These are phyloP conservation scores for Drosophila kurseongensis DNA, from an alignment of 1,140 invertebrate genomes.

Conservation along the genomic window DNA sequence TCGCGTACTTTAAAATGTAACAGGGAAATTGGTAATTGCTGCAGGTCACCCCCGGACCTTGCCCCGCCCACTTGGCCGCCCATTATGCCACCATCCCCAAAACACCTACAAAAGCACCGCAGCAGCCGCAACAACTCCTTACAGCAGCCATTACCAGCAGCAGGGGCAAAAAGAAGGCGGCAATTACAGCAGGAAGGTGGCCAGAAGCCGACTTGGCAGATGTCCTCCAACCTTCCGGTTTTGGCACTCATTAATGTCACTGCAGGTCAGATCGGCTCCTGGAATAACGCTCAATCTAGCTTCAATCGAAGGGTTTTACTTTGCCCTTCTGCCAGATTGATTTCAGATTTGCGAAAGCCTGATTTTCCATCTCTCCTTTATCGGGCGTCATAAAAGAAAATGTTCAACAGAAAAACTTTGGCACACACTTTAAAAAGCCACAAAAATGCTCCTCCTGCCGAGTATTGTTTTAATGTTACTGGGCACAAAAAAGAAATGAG, in stretches of 20 bases:
- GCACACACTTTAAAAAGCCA: slow-evolving; percentile 39
- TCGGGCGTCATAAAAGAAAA: slow-evolving; percentile 45
- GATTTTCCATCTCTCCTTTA: slow-evolving; percentile 20
- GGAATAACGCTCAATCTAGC: slow-evolving; percentile 42
- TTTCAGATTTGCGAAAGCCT: slow-evolving; percentile 42
- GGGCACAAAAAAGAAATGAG: slow-evolving; percentile 3
- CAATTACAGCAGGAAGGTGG: slow-evolving; percentile 49
- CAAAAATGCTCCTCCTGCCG: slow-evolving; percentile 26
- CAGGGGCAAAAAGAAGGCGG: slow-evolving; percentile 13
- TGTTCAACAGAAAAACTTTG: slow-evolving; percentile 33
- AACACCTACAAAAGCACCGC: slow-evolving; percentile 46
- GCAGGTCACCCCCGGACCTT: slow-evolving; percentile 52
- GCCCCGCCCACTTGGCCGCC: slow-evolving; percentile 6
- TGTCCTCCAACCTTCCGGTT: slow-evolving; percentile 26
- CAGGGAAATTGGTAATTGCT: slow-evolving; percentile 80
- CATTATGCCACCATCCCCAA: slow-evolving; percentile 1
- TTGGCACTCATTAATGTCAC: slow-evolving; percentile 58
- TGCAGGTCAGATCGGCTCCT: slow-evolving; percentile 31
- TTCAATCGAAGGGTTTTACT: slow-evolving; percentile 42
- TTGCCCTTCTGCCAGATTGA: slow-evolving; percentile 30
- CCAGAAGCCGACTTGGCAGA: slow-evolving; percentile 33
- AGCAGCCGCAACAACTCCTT: slow-evolving; percentile 64
- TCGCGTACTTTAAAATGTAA: slow-evolving; percentile 64
- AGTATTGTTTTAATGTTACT: slow-evolving; percentile 53
- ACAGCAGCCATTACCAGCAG: slow-evolving; percentile 56